Evolutionary conservation across 2,113 vertebrate genomes (phyloP).

Genomic region (Hepsetus odoe): DNA sequence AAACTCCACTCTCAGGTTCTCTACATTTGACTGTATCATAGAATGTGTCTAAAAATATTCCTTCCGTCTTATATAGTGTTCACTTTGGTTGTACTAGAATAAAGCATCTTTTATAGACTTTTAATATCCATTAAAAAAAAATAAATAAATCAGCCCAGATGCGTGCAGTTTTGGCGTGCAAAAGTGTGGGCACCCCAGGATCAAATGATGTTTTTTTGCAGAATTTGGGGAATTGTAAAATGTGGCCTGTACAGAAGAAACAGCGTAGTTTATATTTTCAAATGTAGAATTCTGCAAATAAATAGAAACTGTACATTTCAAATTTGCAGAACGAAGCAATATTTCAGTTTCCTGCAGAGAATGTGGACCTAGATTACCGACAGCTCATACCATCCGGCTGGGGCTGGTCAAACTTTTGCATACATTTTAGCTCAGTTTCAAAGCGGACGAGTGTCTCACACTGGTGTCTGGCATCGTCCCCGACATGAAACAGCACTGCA

Average conservation of each 20-base stretch:
- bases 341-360: too few relatives aligned
- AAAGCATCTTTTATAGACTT: background rate
- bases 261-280: too few relatives aligned
- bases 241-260: too few relatives aligned
- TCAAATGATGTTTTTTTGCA: too few relatives aligned
- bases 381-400: too few relatives aligned
- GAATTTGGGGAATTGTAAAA: too few relatives aligned
- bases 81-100: conserved; percentile 21
- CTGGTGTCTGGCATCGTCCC: background rate
- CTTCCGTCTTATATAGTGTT: background rate
- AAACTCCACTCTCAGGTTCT: conserved; percentile 7
- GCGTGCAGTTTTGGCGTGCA: background rate
- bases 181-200: too few relatives aligned
- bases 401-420: too few relatives aligned
- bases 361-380: too few relatives aligned
- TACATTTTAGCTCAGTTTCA: background rate
- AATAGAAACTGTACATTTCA: too few relatives aligned
- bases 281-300: too few relatives aligned
- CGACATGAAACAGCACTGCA: background rate
- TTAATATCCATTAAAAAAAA: conserved; percentile 9
- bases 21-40: background rate
- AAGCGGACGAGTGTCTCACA: background rate
- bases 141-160: background rate
- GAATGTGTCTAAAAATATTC: background rate
- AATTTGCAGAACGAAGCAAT: too few relatives aligned